Conservation (phyloP, 2,113 vertebrate genomes). For the Mellivora capensis region DNA sequence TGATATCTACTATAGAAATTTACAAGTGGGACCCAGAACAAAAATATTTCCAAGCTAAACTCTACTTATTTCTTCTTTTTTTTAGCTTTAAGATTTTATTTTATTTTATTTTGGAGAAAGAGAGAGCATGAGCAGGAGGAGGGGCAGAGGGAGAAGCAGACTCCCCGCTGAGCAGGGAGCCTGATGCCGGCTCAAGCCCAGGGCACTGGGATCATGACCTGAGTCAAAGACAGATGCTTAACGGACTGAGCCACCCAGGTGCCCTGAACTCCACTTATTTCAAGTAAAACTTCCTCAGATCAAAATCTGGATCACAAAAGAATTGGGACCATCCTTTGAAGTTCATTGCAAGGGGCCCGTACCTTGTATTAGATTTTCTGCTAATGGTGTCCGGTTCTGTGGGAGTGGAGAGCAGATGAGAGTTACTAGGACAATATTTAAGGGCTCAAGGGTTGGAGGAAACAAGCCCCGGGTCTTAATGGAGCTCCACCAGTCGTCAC, state of each 20-base stretch:
- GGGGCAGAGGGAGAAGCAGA: neutral
- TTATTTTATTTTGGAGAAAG: neutral
- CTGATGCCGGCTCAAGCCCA: neutral
- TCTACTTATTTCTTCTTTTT: neutral
- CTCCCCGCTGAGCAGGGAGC: neutral
- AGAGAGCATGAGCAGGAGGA: neutral
- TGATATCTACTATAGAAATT: neutral
- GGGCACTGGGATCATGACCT: neutral
- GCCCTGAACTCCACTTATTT: neutral
- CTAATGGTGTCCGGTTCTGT: neutral
- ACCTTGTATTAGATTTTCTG: neutral
- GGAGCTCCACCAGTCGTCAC: neutral
- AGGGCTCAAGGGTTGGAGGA: neutral
- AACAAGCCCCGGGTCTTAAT: neutral
- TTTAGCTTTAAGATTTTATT: neutral
- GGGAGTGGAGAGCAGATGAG: neutral
- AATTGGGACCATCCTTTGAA: neutral
- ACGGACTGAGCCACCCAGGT: neutral
- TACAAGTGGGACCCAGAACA: neutral
- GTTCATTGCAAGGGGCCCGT: too few relatives aligned
- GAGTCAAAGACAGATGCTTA: neutral
- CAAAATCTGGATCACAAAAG: conserved; percentile 3
- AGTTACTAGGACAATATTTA: neutral
- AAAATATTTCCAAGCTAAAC: neutral
- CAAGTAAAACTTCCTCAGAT: neutral